Conservation (phyloP, 2,888 invertebrate genomes). For the Hirtodrosophila alboralis region DNA sequence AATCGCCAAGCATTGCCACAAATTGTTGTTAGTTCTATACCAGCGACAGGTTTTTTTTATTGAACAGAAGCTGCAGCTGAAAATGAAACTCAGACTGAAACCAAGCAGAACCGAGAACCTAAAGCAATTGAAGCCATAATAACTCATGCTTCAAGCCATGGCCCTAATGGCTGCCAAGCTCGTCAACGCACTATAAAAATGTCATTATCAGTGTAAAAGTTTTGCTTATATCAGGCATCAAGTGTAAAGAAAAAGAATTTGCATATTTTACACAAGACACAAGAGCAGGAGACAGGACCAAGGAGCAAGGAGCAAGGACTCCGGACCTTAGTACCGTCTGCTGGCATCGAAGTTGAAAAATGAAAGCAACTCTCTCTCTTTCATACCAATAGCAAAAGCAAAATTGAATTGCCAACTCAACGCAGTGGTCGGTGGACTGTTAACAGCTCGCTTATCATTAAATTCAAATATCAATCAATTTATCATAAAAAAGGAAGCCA, state of each 20-base stretch:
- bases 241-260: constrained; percentile 47
- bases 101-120: constrained; percentile 2
- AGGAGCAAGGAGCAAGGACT: constrained; percentile 19
- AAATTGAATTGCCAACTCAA: constrained; percentile 70
- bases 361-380: constrained; percentile 50
- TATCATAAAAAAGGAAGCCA: constrained; percentile 62
- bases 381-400: constrained; percentile 7
- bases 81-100: not conserved
- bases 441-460: constrained; percentile 65
- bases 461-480: constrained; percentile 79
- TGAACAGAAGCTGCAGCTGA: constrained; percentile 9
- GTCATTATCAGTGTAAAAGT: constrained; percentile 75
- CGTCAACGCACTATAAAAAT: constrained; percentile 78
- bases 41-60: constrained; percentile 49
- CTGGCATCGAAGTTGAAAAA: constrained; percentile 71
- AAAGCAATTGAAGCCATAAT: constrained; percentile 20
- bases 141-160: constrained; percentile 38
- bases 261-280: constrained; percentile 61
- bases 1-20: constrained; percentile 51
- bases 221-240: constrained; percentile 69
- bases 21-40: constrained; percentile 53
- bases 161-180: constrained; percentile 62
- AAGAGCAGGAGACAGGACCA: constrained; percentile 25
- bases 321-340: too few relatives aligned
- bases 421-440: constrained; percentile 42